Conservation (phyloP, 1,140 invertebrate species). For the Adelges cooleyi region DNA sequence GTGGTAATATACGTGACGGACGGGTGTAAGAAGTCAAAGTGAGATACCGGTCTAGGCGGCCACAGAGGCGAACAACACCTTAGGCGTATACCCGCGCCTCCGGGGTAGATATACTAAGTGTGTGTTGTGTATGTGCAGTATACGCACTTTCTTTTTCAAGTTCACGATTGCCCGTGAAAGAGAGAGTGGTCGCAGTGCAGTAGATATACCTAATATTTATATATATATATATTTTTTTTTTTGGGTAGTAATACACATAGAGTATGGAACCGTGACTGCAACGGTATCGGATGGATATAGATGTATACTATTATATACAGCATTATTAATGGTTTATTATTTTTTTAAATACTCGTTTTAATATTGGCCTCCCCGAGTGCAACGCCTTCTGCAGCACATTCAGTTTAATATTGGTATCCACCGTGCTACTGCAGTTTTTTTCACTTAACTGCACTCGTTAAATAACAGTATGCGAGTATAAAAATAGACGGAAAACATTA, state of each 20-base stretch:
- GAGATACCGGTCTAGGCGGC: neutral
- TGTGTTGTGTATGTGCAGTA: neutral
- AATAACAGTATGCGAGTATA: no score
- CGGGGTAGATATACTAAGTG: neutral
- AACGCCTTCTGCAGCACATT: no score
- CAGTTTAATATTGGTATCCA: no score
- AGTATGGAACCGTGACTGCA: neutral
- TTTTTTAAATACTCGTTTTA: neutral
- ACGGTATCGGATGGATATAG: neutral
- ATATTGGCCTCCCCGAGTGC: neutral
- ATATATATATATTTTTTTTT: neutral
- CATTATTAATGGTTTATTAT: no score
- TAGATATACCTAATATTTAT: no score
- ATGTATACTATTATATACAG: no score
- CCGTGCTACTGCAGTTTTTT: no score
- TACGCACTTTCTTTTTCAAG: slow-evolving; percentile 28
- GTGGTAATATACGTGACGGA: neutral
- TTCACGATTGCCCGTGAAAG: slow-evolving; percentile 20
- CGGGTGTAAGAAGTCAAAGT: neutral
- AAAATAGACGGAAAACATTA: no score
- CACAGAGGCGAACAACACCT: neutral
- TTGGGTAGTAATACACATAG: neutral
- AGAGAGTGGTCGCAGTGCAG: neutral
- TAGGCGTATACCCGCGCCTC: neutral
- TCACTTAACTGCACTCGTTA: no score